These are phyloP conservation scores for Philaethria dido DNA, from an alignment of 2,888 invertebrate species.

Conservation along the genomic window DNA sequence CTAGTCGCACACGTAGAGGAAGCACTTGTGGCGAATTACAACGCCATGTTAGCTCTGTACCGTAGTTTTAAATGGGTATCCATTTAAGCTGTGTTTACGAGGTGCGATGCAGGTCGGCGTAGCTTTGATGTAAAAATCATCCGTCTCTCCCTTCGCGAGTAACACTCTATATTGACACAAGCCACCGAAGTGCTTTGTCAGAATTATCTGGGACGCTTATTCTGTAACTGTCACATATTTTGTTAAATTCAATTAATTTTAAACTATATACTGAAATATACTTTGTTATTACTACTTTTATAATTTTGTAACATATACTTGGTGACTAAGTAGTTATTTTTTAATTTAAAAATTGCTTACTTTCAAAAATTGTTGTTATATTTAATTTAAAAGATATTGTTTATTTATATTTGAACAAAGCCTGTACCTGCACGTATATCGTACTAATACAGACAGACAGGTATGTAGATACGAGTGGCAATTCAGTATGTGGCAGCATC, in stretches of 20 bases:
- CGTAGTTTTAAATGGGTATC: constrained; percentile 42
- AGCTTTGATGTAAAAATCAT: constrained; percentile 79
- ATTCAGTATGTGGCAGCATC: no score
- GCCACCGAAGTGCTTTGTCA: constrained; percentile 47
- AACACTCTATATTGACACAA: constrained; percentile 73
- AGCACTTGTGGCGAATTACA: constrained; percentile 40
- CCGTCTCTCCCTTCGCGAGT: constrained; percentile 61
- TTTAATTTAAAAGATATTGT: no score
- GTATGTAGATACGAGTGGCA: no score
- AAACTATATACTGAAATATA: background rate
- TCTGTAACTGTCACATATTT: constrained; percentile 27
- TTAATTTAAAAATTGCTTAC: no score
- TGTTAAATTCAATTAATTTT: background rate
- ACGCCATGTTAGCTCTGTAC: constrained; percentile 38
- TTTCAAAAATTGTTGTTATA: no score
- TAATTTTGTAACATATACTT: no score
- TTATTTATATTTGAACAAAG: no score
- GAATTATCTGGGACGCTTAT: constrained; percentile 46
- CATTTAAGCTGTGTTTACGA: constrained; percentile 53
- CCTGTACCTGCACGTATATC: no score
- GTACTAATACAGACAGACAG: no score
- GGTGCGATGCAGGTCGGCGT: constrained; percentile 60
- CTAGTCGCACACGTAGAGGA: constrained; percentile 20
- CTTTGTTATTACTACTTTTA: no score
- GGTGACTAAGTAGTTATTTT: no score